phyloP scores from a whole-genome alignment of 2,888 invertebrate genomes.

The Cremastinae sp. region DNA sequence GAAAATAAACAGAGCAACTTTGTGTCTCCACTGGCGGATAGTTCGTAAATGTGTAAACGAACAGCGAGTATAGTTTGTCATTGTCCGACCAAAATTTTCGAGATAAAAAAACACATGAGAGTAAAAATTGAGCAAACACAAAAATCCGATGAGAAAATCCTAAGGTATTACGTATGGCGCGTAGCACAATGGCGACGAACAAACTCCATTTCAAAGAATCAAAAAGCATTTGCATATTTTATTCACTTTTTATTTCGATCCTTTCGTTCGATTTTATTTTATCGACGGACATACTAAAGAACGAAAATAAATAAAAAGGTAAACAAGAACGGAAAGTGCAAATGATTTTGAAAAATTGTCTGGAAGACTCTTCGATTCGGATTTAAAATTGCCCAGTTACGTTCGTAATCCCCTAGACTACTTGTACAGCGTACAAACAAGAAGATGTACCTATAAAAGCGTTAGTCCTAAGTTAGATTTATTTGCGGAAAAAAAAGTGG shows the following conservation, averaged over 20 bases:
- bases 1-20: not conserved
- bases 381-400: slow-evolving; percentile 42
- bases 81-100: slow-evolving; percentile 5
- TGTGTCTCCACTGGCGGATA: slow-evolving; percentile 13
- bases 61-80: slow-evolving; percentile 4
- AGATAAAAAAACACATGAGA: not conserved
- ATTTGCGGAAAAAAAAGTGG: slow-evolving; percentile 59
- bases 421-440: slow-evolving; percentile 64
- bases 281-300: slow-evolving; percentile 16
- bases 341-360: slow-evolving; percentile 14
- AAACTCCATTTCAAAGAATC: slow-evolving; percentile 40
- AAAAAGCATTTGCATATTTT: slow-evolving; percentile 19
- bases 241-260: not conserved
- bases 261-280: slow-evolving; percentile 2
- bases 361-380: slow-evolving; percentile 45
- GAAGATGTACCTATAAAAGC: slow-evolving; percentile 62
- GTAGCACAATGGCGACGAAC: slow-evolving; percentile 42
- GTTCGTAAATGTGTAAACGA: slow-evolving; percentile 12
- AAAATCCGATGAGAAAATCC: not conserved
- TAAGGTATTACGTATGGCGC: too few relatives aligned
- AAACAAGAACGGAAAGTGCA: not conserved
- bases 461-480: slow-evolving; percentile 60
- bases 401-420: slow-evolving; percentile 60
- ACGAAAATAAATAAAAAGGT: slow-evolving; percentile 5
- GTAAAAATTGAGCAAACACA: slow-evolving; percentile 11